Evolutionary conservation across 2,888 invertebrate genomes (phyloP).

Genomic region (Tipula confusa): DNA sequence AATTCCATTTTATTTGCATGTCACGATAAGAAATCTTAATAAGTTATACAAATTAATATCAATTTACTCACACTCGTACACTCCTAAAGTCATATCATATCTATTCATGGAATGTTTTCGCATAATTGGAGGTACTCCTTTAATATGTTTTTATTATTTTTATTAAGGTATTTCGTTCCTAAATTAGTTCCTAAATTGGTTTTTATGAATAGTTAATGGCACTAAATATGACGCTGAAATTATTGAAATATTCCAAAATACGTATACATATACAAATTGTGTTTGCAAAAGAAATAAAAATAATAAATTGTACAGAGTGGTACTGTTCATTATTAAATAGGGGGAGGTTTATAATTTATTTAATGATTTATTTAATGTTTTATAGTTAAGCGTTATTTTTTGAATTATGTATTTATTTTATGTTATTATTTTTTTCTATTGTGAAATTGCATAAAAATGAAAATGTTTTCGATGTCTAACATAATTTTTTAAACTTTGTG

Average conservation of each 20-base stretch:
- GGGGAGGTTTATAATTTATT: background rate
- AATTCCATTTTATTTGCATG: background rate
- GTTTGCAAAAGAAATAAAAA: background rate
- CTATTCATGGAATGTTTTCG: background rate
- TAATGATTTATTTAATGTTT: background rate
- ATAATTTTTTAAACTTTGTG: background rate
- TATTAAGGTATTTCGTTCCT: background rate
- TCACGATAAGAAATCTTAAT: background rate
- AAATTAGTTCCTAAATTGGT: background rate
- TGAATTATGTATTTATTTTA: background rate
- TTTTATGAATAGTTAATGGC: slow-evolving; percentile 9
- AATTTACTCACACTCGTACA: background rate
- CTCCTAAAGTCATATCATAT: background rate
- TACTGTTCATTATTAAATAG: background rate
- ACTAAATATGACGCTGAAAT: background rate
- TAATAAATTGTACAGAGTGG: slow-evolving; percentile 3
- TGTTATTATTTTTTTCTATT: background rate
- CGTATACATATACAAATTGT: background rate
- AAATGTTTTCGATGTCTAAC: background rate
- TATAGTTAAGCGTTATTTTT: background rate
- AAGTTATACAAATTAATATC: slow-evolving; percentile 7
- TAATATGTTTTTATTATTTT: background rate
- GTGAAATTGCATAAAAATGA: background rate
- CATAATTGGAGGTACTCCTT: background rate
- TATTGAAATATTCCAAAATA: background rate